These are phyloP conservation scores for Eugnorisma glareosa DNA, from an alignment of 2,888 invertebrate species.

Conservation along the genomic window DNA sequence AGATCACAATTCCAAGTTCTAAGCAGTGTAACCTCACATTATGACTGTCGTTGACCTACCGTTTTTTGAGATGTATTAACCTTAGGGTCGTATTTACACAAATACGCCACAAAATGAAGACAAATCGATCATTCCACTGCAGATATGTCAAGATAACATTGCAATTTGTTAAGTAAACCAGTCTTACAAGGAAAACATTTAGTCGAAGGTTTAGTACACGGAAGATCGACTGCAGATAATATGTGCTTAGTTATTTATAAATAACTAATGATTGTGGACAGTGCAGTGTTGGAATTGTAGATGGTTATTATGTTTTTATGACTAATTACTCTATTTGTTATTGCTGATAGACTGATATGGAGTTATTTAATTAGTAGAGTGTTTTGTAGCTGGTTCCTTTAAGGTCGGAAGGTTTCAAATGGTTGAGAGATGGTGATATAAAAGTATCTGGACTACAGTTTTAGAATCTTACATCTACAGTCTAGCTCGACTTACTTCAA, in stretches of 20 bases:
- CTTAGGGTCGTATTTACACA: conserved; percentile 1
- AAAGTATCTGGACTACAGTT: not conserved
- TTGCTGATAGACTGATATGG: conserved; percentile 4
- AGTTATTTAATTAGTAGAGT: not conserved
- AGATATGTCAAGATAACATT: conserved; percentile 43
- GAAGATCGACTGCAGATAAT: conserved; percentile 31
- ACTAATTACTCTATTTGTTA: conserved; percentile 21
- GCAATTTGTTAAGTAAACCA: conserved; percentile 47
- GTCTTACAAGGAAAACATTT: conserved; percentile 57
- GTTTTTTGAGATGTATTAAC: not conserved
- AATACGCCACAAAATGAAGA: conserved; percentile 26
- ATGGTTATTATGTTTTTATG: conserved; percentile 8
- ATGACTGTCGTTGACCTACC: not conserved
- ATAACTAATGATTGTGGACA: conserved; percentile 15
- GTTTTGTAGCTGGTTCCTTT: not conserved
- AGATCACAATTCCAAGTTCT: not conserved
- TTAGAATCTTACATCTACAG: not conserved
- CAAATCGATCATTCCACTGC: conserved; percentile 29
- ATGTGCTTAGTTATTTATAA: conserved; percentile 10
- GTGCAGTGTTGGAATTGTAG: conserved; percentile 14
- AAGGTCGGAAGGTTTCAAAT: not conserved
- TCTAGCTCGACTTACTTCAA: not conserved
- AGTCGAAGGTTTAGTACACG: conserved; percentile 42
- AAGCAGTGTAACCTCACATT: not conserved
- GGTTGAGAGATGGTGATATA: not conserved